Evolutionary conservation across 1,140 invertebrate genomes (phyloP).

Genomic region (Carcinoscorpius rotundicauda): DNA sequence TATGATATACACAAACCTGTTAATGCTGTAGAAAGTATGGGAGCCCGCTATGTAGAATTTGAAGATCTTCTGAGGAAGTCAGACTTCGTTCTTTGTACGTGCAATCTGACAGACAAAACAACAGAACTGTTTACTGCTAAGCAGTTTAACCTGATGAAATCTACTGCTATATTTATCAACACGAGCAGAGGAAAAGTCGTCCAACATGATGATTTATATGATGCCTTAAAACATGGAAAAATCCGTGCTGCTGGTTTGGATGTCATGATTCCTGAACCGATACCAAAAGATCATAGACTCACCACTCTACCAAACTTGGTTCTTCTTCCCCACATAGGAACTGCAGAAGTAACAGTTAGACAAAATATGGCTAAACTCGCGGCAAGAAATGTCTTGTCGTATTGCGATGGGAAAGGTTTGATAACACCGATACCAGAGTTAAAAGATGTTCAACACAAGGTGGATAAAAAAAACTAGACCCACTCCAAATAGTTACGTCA

Average conservation of each 20-base stretch:
- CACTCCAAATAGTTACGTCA: no score
- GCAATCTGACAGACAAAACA: constrained; percentile 58
- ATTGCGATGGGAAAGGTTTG: constrained; percentile 47
- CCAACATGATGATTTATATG: constrained; percentile 59
- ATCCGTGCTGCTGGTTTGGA: constrained; percentile 85
- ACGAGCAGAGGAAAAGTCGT: constrained; percentile 50
- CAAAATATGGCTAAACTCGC: constrained; percentile 69
- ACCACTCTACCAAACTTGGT: constrained; percentile 53
- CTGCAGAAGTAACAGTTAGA: constrained; percentile 65
- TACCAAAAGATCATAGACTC: constrained; percentile 62
- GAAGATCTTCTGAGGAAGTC: constrained; percentile 52
- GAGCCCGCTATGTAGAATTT: constrained; percentile 51
- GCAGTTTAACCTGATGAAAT: constrained; percentile 69
- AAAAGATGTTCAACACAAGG: no score
- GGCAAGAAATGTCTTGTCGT: constrained; percentile 73
- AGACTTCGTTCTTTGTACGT: constrained; percentile 65
- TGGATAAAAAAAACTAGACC: no score
- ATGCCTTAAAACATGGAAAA: constrained; percentile 53
- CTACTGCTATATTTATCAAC: constrained; percentile 61
- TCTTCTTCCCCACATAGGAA: constrained; percentile 85
- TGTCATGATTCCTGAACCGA: constrained; percentile 57
- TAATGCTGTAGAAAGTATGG: constrained; percentile 39
- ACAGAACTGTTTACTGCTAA: constrained; percentile 55
- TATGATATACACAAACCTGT: constrained; percentile 23
- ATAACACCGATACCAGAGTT: constrained; percentile 11